Conservation (phyloP, 30 jellyfish, hydroid and myxozoan genomes). For the Turritopsis dohrnii region DNA sequence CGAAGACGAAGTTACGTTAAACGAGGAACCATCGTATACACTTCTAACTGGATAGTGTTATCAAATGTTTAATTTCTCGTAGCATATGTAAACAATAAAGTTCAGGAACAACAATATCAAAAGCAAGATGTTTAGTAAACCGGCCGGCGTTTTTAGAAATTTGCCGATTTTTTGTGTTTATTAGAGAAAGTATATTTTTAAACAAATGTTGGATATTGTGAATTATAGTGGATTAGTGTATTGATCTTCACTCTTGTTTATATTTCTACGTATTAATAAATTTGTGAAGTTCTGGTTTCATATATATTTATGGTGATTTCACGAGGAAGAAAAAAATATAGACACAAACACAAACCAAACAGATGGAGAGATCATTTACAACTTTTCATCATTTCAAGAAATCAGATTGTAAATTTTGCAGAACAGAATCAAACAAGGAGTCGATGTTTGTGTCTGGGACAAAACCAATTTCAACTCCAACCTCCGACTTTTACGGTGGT, state of each 20-base stretch:
- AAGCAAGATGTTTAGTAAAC: not conserved
- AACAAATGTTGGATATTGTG: not conserved
- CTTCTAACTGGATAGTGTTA: too few relatives aligned
- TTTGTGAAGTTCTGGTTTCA: too few relatives aligned
- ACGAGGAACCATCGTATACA: too few relatives aligned
- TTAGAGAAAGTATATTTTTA: too few relatives aligned
- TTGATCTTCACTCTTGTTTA: too few relatives aligned
- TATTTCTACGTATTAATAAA: too few relatives aligned
- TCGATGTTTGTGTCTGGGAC: not conserved
- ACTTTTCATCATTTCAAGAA: not conserved
- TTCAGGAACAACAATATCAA: not conserved
- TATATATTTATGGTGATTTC: too few relatives aligned
- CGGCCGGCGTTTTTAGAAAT: not conserved
- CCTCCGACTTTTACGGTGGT: not conserved
- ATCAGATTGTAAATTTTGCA: not conserved
- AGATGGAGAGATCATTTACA: not conserved
- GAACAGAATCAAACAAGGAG: not conserved
- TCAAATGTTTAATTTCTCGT: not conserved
- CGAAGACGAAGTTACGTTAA: not conserved
- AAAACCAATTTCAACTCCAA: not conserved
- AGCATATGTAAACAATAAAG: not conserved
- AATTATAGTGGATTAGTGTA: not conserved
- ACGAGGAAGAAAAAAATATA: too few relatives aligned
- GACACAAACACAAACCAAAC: not conserved
- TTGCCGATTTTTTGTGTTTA: not conserved